phyloP scores from a whole-genome alignment of 2,888 invertebrate species.

The Ommatoiulus sabulosus region DNA sequence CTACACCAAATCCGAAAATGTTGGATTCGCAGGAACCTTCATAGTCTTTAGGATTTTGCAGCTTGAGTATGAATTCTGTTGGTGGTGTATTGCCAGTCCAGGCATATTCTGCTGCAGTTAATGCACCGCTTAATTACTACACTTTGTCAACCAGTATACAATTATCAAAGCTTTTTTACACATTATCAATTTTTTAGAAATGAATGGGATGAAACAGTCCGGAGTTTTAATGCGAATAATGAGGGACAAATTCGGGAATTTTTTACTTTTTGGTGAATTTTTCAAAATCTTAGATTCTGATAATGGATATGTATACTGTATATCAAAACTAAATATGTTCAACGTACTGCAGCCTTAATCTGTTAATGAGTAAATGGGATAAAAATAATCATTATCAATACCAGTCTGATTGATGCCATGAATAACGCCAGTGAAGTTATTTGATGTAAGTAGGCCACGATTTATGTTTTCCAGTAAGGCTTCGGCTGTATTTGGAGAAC shows the following conservation, averaged over 20 bases:
- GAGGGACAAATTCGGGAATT: too few species aligned
- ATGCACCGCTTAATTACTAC: background rate
- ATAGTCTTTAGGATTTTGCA: background rate
- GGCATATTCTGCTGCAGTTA: background rate
- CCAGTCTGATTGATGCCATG: background rate
- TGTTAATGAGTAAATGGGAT: too few species aligned
- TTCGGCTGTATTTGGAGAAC: background rate
- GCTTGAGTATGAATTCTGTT: background rate
- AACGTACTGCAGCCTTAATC: too few species aligned
- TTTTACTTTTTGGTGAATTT: background rate
- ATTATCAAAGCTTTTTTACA: too few species aligned
- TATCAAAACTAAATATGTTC: background rate
- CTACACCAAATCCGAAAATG: background rate
- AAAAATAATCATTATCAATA: background rate
- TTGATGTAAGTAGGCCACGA: background rate
- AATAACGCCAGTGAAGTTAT: background rate
- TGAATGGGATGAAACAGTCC: too few species aligned
- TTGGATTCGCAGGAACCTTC: background rate
- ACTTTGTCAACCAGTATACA: background rate
- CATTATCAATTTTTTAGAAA: too few species aligned
- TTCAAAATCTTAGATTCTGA: too few species aligned
- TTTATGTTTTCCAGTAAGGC: background rate
- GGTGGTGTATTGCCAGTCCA: background rate
- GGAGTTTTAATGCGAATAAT: too few species aligned
- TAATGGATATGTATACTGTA: too few species aligned